These are phyloP conservation scores for Trichechus manatus DNA, from an alignment of 2,113 vertebrate genomes.

Conservation along the genomic window DNA sequence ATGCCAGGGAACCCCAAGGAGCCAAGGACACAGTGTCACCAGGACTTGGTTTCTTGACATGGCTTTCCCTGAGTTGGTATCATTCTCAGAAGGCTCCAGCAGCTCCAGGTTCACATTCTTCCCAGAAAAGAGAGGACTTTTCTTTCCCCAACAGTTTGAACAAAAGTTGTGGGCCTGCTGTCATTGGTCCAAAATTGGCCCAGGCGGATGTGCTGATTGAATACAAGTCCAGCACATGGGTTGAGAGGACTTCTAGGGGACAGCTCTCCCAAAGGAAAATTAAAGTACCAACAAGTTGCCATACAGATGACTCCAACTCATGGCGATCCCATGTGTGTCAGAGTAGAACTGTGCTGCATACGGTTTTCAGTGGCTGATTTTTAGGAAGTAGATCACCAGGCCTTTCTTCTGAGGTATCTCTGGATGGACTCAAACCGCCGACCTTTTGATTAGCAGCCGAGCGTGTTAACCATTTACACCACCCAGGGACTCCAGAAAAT, in stretches of 20 bases:
- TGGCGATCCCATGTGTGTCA: background rate
- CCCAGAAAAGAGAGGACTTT: background rate
- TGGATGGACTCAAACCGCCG: background rate
- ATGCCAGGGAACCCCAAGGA: background rate
- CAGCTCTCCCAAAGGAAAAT: background rate
- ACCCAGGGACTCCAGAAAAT: background rate
- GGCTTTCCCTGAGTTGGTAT: background rate
- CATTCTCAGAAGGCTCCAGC: background rate
- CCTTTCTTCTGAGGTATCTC: background rate
- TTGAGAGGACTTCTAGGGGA: background rate
- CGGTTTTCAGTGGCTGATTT: background rate
- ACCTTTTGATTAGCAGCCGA: background rate
- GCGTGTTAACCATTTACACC: background rate
- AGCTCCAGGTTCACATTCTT: background rate
- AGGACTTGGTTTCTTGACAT: background rate
- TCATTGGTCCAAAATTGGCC: background rate
- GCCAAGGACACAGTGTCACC: background rate
- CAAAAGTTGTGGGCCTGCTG: background rate
- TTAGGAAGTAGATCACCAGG: background rate
- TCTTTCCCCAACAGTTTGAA: background rate
- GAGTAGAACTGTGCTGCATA: background rate
- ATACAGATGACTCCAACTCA: background rate
- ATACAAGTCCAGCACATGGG: background rate
- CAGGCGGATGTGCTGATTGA: background rate
- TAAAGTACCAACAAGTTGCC: too few species aligned